Conservation (phyloP, 2,797 vertebrate genomes). For the Kryptolebias ocellatus region DNA sequence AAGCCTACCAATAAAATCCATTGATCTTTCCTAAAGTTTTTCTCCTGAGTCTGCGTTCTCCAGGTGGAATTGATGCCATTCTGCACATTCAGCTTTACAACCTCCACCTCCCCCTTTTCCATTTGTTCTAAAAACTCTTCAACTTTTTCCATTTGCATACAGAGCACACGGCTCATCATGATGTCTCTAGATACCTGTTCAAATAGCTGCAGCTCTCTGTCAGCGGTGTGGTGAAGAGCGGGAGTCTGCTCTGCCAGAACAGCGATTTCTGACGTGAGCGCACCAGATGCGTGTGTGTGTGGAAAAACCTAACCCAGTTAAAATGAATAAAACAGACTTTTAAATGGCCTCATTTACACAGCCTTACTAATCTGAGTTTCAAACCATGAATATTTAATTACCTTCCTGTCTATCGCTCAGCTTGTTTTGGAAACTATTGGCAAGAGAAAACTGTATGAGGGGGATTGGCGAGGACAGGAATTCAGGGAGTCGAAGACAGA, state of each 20-base stretch:
- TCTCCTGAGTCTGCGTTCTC: constrained; percentile 65
- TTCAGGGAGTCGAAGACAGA: constrained; percentile 15
- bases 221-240: constrained; percentile 57
- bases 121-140: constrained; percentile 69
- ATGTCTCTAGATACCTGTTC: constrained; percentile 76
- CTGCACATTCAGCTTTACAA: constrained; percentile 73
- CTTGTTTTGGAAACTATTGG: constrained; percentile 56
- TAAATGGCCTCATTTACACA: constrained; percentile 83
- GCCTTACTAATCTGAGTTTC: constrained; percentile 78
- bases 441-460: constrained; percentile 26
- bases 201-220: constrained; percentile 65
- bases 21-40: constrained; percentile 71
- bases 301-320: constrained; percentile 79
- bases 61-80: constrained; percentile 62
- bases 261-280: constrained; percentile 35
- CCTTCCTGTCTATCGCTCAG: constrained; percentile 63
- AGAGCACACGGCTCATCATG: constrained; percentile 64
- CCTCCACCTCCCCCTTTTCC: constrained; percentile 31
- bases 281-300: constrained; percentile 41
- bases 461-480: not conserved
- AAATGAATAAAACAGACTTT: constrained; percentile 84
- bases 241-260: constrained; percentile 15
- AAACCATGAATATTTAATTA: constrained; percentile 83
- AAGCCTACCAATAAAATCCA: constrained; percentile 73
- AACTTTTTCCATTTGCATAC: constrained; percentile 78